These are phyloP conservation scores for Panopea generosa DNA, from an alignment of 2,888 invertebrate species.

Conservation along the genomic window DNA sequence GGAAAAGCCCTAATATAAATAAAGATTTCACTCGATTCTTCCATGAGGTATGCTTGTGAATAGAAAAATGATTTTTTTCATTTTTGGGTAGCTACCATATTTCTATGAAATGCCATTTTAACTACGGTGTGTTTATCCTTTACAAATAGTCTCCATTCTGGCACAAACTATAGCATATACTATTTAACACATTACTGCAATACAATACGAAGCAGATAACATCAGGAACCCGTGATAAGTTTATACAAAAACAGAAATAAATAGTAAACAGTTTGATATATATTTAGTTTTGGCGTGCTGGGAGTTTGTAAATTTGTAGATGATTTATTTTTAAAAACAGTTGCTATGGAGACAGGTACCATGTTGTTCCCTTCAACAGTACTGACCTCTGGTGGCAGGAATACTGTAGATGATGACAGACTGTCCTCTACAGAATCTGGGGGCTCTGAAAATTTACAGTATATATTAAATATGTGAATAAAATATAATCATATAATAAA, in stretches of 20 bases:
- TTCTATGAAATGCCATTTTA: no score
- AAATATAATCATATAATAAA: not conserved
- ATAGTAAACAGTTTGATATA: slow-evolving; percentile 59
- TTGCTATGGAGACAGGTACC: slow-evolving; percentile 37
- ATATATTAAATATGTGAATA: not conserved
- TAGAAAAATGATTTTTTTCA: no score
- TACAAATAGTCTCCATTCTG: no score
- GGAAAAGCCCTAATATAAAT: no score
- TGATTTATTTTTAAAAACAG: slow-evolving; percentile 21
- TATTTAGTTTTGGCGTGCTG: slow-evolving; percentile 19
- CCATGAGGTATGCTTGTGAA: no score
- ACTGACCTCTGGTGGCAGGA: slow-evolving; percentile 32
- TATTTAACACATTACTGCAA: no score
- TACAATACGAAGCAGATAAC: not conserved
- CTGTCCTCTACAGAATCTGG: slow-evolving; percentile 36
- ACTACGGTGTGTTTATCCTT: no score
- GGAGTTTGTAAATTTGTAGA: slow-evolving; percentile 1
- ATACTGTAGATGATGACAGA: slow-evolving; percentile 34
- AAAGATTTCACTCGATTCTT: no score
- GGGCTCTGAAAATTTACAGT: slow-evolving; percentile 45
- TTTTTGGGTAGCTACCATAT: no score
- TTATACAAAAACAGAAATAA: slow-evolving; percentile 54
- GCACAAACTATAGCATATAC: no score
- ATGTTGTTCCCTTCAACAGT: slow-evolving; percentile 17
- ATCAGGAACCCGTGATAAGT: slow-evolving; percentile 32